phyloP scores from a whole-genome alignment of 1,140 invertebrate species.

The Ylistrum balloti region DNA sequence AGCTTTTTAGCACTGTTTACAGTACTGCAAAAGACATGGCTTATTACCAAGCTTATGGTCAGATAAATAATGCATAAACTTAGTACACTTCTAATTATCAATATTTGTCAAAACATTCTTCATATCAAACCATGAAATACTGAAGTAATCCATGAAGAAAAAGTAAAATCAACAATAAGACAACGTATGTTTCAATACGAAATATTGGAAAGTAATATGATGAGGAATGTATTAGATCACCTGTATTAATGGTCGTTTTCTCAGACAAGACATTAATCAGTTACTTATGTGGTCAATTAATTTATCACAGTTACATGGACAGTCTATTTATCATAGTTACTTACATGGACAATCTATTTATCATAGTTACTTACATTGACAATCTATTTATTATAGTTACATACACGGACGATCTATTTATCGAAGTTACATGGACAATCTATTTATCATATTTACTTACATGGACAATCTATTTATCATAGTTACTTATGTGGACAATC shows the following conservation, averaged over 20 bases:
- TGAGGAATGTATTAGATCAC: background rate
- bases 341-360: background rate
- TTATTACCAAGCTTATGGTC: too few relatives aligned
- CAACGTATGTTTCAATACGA: too few relatives aligned
- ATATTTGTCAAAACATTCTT: too few relatives aligned
- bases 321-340: background rate
- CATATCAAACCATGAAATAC: too few relatives aligned
- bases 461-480: background rate
- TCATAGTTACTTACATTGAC: background rate
- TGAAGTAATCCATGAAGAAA: too few relatives aligned
- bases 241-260: too few relatives aligned
- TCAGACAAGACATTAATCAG: background rate
- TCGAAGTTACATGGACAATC: background rate
- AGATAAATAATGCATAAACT: too few relatives aligned
- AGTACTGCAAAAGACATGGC: too few relatives aligned
- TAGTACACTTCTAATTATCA: too few relatives aligned
- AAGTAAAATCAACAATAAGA: too few relatives aligned
- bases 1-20: too few relatives aligned
- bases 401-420: background rate
- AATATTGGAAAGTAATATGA: too few relatives aligned
- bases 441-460: background rate
- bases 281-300: background rate
- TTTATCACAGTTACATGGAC: background rate
- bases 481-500: constrained; percentile 6
- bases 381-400: background rate